A percentile compares a stretch with the other conserved stretches of the same genome.
These are phyloP conservation scores for Oreocharis arfaki DNA, from an alignment of 2,113 vertebrate genomes.

Conservation along the genomic window DNA sequence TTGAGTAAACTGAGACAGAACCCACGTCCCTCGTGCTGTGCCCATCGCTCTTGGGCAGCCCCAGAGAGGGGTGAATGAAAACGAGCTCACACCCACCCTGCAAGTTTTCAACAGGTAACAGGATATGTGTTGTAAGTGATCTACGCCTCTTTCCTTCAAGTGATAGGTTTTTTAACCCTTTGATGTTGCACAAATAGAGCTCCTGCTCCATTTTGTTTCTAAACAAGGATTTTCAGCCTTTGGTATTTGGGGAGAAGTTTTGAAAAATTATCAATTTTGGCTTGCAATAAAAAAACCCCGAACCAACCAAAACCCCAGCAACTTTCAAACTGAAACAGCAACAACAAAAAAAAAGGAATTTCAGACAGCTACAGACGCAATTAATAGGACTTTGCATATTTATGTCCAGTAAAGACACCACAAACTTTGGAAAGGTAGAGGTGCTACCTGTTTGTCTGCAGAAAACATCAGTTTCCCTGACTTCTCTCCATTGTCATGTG, in stretches of 20 bases:
- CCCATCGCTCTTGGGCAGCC: rapidly evolving
- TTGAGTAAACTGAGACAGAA: not conserved
- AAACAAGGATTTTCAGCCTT: not conserved
- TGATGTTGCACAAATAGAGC: not conserved
- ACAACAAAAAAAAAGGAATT: not conserved
- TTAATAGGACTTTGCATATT: not conserved
- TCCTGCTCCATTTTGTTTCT: not conserved
- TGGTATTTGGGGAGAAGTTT: not conserved
- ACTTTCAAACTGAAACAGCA: not conserved
- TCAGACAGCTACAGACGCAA: not conserved
- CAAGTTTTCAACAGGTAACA: constrained; percentile 21
- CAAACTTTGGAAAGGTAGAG: not conserved
- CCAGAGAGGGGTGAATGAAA: not conserved
- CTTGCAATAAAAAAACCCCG: rapidly evolving
- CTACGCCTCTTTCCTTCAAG: constrained; percentile 9
- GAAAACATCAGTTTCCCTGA: not conserved
- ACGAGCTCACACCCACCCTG: not conserved
- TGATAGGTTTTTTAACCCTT: constrained; percentile 30
- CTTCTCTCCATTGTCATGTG: not conserved
- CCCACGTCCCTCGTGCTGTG: not conserved
- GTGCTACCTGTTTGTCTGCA: not conserved
- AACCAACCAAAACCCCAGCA: not conserved
- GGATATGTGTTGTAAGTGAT: constrained; percentile 22
- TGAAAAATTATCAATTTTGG: not conserved
- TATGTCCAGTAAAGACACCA: not conserved